Base-by-base conservation (phyloP, 2,113 vertebrate genomes). In the Aspiorhynchus laticeps region DNA sequence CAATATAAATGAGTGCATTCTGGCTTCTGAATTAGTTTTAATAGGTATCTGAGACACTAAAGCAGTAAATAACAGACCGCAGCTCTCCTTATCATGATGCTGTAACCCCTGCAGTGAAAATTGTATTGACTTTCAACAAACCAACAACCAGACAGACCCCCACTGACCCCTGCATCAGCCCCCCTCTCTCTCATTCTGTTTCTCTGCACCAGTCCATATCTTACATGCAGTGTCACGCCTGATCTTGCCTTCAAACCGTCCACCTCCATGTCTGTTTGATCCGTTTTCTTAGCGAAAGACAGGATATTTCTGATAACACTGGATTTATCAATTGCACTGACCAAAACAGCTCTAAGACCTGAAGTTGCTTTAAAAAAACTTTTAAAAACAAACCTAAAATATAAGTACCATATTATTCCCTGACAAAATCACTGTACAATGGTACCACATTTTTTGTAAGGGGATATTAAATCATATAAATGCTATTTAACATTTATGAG, bases 41-140 rank as follows among this genome's bases (percentile, higher is more conserved):
- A 69, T 28, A 51, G 41, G 1, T 24, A 61, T 26, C 2, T 48
- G 63, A 31, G 26, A 33, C 14, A 9, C 33, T 9, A 11, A 61
- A n/a, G 31, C 53, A 36, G 51, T 61, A 82, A 67, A 82, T 26
- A 33, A n/a, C 43, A 36, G 28, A 51, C 26, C 7, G n/a, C 12
- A 46, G 15, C 21, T 74, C 26, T 81, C 21, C 51, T 51, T 86
- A 78, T 86, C 63, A 41, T 9, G 53, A 36, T n/a, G 78, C 41
- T 46, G 17, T 46, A 67, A 73, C 43, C 43, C 81, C 41, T 0
- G 43, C 28, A 53, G 81, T 24, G 31, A 26, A 53, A 73, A 51
- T 38, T 53, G 28, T n/a, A 83, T 83, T 71, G 67, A 53, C 65
- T 83, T 83, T 83, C 65, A 83, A 69, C 81, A 83, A 51, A 51